A percentile compares a stretch with the other conserved stretches of the same genome.
Conservation (phyloP, 2,797 vertebrate species). For the Numenius phaeopus region DNA sequence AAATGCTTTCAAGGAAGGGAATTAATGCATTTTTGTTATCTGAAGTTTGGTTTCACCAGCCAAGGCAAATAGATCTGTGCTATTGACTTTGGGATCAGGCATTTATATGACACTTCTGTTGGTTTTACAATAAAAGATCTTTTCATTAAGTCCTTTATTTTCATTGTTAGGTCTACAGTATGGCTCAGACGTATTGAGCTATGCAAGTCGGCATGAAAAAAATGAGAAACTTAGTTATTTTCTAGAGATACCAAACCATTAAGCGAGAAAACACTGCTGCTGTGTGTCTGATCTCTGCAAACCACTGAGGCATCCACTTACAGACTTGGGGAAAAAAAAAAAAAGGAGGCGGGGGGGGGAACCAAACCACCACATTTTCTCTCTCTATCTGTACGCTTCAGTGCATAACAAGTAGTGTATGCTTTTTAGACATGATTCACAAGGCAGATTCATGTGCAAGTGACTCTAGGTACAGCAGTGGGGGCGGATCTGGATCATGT, state of each 20-base stretch:
- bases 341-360: too few species aligned
- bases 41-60: background rate
- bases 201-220: conserved; percentile 39
- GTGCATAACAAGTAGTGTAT: conserved; percentile 38
- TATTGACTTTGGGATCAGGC: background rate
- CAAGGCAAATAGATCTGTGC: background rate
- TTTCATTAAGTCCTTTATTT: conserved; percentile 5
- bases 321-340: background rate
- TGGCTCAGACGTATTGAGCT: conserved; percentile 29
- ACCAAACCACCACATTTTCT: conserved; percentile 24
- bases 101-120: background rate
- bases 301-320: conserved; percentile 37
- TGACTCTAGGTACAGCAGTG: conserved; percentile 45
- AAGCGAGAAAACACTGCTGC: conserved; percentile 49
- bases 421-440: conserved; percentile 62
- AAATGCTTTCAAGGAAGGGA: conserved; percentile 3
- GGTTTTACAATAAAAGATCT: background rate
- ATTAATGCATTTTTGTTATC: background rate
- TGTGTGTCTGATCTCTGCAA: conserved; percentile 53
- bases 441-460: conserved; percentile 50
- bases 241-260: conserved; percentile 55
- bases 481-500: background rate
- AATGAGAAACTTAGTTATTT: conserved; percentile 45
- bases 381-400: conserved; percentile 18
- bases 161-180: conserved; percentile 1